Base-by-base conservation (phyloP, 1,140 invertebrate species). In the Telenomus remus region DNA sequence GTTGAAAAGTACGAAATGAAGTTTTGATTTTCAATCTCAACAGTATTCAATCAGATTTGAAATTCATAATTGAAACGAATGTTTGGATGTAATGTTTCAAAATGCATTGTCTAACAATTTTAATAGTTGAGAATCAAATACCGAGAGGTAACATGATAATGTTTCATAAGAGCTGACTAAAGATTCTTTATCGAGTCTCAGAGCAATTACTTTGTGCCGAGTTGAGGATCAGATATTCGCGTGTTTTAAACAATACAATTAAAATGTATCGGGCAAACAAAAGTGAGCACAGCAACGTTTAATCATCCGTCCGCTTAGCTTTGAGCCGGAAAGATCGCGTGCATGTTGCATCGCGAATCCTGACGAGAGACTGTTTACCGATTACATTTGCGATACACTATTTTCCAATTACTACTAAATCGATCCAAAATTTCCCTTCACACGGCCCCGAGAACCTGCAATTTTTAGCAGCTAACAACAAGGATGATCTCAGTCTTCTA, bases 311-410 rank as follows among this genome's bases (percentile, higher is more conserved):
- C 65, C 53, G 56, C 54, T 69, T 48, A 54, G 16, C 15, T 68
- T 43, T 51, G 54, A 43, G 54, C 65, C 53, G 55, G 55, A 59
- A 60, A 60, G 48, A 50, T 69, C 49, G 65, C 65, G 65, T 69
- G 65, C 49, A 60, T 54, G 43, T 54, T 27, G 42, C 37, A 33
- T 44, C 44, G n/a, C 11, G 16, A 47, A 60, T 39, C 37, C 46
- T 35, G 34, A 37, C 15, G 55, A 34, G 43, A 53, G 59, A 69
- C 55, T 60, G 43, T 54, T 68, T 69, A 69, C 42, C 49, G 56
- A 60, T 68, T 59, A 35, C 57, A 68, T 37, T 14, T 14, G 13
- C 3, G 42, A 57, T 68, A 49, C 51, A 68, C 42, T 50, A 43
- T 66, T 66, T 44, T 11, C 10, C n/a, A 13, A 16, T 37, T 1